Conservation (phyloP, 37 sponge, comb jelly and placozoan species). For the Aphrocallistes beatrix region DNA sequence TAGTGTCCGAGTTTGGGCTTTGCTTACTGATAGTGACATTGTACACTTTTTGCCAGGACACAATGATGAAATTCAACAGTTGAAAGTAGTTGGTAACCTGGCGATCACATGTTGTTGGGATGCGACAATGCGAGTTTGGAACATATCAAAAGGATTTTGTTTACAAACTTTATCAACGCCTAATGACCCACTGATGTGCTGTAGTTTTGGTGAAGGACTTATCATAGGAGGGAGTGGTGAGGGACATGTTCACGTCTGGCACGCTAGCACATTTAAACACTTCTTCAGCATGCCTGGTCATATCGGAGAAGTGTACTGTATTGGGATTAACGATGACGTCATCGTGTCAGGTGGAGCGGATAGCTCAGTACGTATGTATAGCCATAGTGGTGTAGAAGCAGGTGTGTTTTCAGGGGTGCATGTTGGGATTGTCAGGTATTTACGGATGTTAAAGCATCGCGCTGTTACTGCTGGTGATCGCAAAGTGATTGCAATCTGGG, state of each 20-base stretch:
- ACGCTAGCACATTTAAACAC: slow-evolving; percentile 29
- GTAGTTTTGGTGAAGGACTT: slow-evolving; percentile 6
- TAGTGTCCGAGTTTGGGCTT: not conserved
- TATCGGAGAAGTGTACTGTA: slow-evolving; percentile 60
- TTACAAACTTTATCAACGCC: slow-evolving; percentile 26
- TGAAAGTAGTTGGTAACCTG: not conserved
- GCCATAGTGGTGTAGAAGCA: slow-evolving; percentile 25
- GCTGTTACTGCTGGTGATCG: slow-evolving; percentile 59
- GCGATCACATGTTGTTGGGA: slow-evolving; percentile 69
- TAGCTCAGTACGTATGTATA: slow-evolving; percentile 63
- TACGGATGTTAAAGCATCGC: slow-evolving; percentile 27
- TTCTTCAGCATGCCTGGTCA: slow-evolving; percentile 44
- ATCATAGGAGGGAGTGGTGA: slow-evolving; percentile 71
- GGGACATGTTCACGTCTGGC: slow-evolving; percentile 51
- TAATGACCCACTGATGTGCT: slow-evolving; percentile 45
- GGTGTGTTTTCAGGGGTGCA: slow-evolving; percentile 33
- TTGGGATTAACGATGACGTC: slow-evolving; percentile 30
- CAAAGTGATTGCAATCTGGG: slow-evolving; percentile 54
- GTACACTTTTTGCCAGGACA: not conserved
- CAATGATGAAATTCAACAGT: not conserved
- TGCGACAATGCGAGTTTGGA: slow-evolving; percentile 54
- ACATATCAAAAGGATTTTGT: slow-evolving; percentile 35
- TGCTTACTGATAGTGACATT: not conserved
- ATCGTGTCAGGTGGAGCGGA: slow-evolving; percentile 58
- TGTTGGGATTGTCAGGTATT: slow-evolving; percentile 57